Conservation (phyloP, 2,113 vertebrate species). For the Gorsachius goisagi region DNA sequence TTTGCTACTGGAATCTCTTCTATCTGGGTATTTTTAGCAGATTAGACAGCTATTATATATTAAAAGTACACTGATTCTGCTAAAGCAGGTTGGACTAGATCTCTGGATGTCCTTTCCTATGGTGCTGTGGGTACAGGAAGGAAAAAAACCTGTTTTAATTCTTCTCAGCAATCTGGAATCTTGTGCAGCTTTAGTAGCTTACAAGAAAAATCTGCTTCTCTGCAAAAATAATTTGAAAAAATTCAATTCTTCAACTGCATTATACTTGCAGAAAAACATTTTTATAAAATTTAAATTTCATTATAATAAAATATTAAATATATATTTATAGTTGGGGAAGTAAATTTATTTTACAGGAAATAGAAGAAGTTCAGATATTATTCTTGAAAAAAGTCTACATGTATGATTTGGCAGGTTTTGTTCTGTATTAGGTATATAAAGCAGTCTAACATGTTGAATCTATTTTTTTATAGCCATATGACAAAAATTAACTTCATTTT, state of each 20-base stretch:
- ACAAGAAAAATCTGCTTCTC: background rate
- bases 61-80: background rate
- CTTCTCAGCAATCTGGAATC: background rate
- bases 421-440: background rate
- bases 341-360: background rate
- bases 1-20: background rate
- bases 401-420: background rate
- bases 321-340: background rate
- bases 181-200: background rate
- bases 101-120: background rate
- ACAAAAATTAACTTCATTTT: background rate
- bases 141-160: background rate
- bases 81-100: background rate
- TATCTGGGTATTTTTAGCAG: background rate
- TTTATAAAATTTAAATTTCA: background rate
- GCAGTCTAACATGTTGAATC: background rate
- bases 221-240: background rate
- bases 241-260: background rate
- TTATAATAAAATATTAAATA: background rate
- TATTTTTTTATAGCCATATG: background rate
- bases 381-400: background rate
- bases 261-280: background rate
- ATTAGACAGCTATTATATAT: background rate
- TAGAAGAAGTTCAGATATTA: background rate
- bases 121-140: background rate